Percentiles rank a stretch among this genome's conserved stretches.
phyloP scores from a whole-genome alignment of 2,113 vertebrate species.

The Synchiropus splendidus region DNA sequence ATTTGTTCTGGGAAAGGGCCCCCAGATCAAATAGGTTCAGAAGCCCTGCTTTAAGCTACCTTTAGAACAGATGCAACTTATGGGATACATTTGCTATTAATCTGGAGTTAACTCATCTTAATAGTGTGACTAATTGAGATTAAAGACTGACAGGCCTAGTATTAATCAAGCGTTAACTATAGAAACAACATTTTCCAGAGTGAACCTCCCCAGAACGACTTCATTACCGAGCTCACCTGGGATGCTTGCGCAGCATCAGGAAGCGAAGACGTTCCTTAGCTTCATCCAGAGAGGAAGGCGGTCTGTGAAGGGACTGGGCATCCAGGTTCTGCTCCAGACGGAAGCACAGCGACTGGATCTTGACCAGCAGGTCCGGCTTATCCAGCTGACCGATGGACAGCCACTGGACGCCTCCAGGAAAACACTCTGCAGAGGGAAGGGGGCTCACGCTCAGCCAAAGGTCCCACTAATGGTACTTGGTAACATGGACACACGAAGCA shows the following conservation, averaged over 20 bases:
- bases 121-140: too few relatives aligned
- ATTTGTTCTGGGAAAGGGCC: too few relatives aligned
- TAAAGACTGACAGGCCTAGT: too few relatives aligned
- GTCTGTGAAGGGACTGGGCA: constrained; percentile 61
- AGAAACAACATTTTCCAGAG: not conserved
- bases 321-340: constrained; percentile 79
- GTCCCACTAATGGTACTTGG: too few relatives aligned
- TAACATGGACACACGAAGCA: not conserved
- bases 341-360: constrained; percentile 87
- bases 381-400: constrained; percentile 89
- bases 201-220: not conserved
- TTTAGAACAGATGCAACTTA: too few relatives aligned
- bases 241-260: constrained; percentile 77
- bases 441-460: too few relatives aligned
- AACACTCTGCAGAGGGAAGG: constrained; percentile 67
- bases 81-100: too few relatives aligned
- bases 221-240: constrained; percentile 54
- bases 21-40: too few relatives aligned
- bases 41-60: too few relatives aligned
- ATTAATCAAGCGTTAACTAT: not conserved
- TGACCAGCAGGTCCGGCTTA: constrained; percentile 82
- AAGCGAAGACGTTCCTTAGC: constrained; percentile 88
- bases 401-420: constrained; percentile 91
- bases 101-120: too few relatives aligned
- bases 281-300: constrained; percentile 83